Evolutionary conservation across 2,113 vertebrate species (phyloP).

Genomic region (Regulus satrapa): DNA sequence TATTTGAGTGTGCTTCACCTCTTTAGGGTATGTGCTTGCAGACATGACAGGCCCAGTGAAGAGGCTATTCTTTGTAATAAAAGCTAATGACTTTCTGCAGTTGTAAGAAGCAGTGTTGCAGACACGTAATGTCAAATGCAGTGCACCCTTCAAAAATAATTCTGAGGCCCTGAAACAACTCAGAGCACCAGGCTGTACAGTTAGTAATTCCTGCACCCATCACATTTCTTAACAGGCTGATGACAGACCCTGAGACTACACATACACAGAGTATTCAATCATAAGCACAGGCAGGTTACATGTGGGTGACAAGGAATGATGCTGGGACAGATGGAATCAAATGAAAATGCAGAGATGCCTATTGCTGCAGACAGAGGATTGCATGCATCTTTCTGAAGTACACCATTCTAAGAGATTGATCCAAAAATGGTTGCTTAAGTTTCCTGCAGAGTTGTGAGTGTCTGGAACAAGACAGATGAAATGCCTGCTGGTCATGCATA

Average conservation of each 20-base stretch:
- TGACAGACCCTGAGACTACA: not conserved
- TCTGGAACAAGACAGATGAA: not conserved
- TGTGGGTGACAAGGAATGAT: not conserved
- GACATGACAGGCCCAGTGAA: not conserved
- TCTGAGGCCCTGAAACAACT: not conserved
- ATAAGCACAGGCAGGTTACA: not conserved
- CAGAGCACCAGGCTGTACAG: not conserved
- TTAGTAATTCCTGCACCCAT: not conserved
- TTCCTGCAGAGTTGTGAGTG: not conserved
- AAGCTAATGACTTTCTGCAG: not conserved
- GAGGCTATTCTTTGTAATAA: not conserved
- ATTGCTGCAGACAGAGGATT: not conserved
- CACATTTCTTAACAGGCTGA: not conserved
- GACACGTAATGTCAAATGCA: not conserved
- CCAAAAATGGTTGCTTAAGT: not conserved
- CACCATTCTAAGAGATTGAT: not conserved
- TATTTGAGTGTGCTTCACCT: not conserved
- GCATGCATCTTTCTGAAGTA: not conserved
- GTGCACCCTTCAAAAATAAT: not conserved
- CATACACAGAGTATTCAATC: not conserved
- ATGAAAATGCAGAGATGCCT: not conserved
- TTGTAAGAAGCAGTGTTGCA: not conserved
- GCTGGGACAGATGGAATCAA: not conserved
- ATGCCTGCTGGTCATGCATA: not conserved
- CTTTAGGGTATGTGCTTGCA: not conserved